phyloP scores from a whole-genome alignment of 2,888 invertebrate species.

The Melanargia galathea region DNA sequence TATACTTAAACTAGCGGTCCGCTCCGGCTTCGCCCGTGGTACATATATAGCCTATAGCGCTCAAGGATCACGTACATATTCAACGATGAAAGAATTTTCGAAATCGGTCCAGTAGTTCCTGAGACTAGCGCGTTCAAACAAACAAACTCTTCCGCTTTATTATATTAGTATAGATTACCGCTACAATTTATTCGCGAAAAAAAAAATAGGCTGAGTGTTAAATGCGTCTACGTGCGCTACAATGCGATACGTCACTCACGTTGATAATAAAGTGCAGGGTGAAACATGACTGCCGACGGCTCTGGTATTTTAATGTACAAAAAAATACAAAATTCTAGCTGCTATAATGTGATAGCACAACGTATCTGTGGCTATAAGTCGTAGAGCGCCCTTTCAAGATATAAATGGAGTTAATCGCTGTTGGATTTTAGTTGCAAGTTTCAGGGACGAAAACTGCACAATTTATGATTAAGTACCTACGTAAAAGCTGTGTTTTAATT shows the following conservation, averaged over 20 bases:
- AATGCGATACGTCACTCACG: conserved; percentile 26
- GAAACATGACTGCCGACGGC: conserved; percentile 14
- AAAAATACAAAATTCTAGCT: conserved; percentile 1
- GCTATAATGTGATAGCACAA: background rate
- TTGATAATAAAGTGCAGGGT: conserved; percentile 19
- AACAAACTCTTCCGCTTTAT: too few relatives aligned
- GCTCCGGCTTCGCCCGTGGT: too few relatives aligned
- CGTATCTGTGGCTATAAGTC: background rate
- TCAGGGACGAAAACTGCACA: too few relatives aligned
- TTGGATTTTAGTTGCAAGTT: too few relatives aligned
- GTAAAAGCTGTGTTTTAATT: too few relatives aligned
- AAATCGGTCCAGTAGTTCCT: too few relatives aligned
- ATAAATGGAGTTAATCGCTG: background rate
- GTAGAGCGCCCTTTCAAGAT: background rate
- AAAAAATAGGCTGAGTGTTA: conserved; percentile 29
- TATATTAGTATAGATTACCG: conserved; percentile 31
- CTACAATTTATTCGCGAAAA: conserved; percentile 31
- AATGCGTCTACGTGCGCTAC: conserved; percentile 19
- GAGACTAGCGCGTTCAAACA: too few relatives aligned
- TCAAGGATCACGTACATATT: too few relatives aligned
- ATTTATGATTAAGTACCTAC: too few relatives aligned
- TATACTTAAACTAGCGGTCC: too few relatives aligned
- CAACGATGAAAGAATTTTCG: too few relatives aligned
- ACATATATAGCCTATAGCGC: too few relatives aligned
- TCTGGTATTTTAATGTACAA: background rate